Evolutionary conservation across 2,113 vertebrate genomes (phyloP).

Genomic region (Lepisosteus osseus): DNA sequence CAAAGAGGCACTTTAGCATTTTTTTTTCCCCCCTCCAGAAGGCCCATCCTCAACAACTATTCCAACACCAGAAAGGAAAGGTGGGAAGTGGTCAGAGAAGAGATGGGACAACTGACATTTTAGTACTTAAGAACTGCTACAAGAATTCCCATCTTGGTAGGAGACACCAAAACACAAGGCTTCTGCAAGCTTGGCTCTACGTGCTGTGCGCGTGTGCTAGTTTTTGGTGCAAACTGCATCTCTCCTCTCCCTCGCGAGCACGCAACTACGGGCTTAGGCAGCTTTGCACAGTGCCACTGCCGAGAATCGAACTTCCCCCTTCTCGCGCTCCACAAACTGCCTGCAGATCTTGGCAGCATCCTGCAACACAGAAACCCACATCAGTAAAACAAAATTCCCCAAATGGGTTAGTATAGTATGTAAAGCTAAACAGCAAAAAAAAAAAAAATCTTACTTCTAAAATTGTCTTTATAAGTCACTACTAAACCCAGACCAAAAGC

Average conservation of each 20-base stretch:
- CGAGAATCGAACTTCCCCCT: slow-evolving; percentile 90
- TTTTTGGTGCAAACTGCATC: slow-evolving; percentile 16
- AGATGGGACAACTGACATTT: slow-evolving; percentile 18
- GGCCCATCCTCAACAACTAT: not conserved
- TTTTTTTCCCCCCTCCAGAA: not conserved
- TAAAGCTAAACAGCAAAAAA: not conserved
- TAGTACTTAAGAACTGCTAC: slow-evolving; percentile 46
- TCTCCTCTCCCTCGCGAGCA: slow-evolving; percentile 3
- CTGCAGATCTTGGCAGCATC: slow-evolving; percentile 87
- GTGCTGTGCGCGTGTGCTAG: slow-evolving; percentile 40
- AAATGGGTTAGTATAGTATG: too few species aligned
- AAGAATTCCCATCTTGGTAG: slow-evolving; percentile 7
- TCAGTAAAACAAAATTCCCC: too few species aligned
- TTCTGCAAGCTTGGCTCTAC: slow-evolving; percentile 1
- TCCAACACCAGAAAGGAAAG: not conserved
- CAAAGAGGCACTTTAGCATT: not conserved
- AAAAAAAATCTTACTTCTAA: not conserved
- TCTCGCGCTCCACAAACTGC: slow-evolving; percentile 84
- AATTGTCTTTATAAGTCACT: not conserved
- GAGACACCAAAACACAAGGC: slow-evolving; percentile 8
- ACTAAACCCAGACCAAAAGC: too few species aligned
- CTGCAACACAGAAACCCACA: slow-evolving; percentile 50
- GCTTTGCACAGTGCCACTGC: slow-evolving; percentile 86
- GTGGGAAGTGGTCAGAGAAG: not conserved
- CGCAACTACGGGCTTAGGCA: slow-evolving; percentile 40